Evolutionary conservation across 2,888 invertebrate genomes (phyloP).

Genomic region (Micoletzkya japonica): DNA sequence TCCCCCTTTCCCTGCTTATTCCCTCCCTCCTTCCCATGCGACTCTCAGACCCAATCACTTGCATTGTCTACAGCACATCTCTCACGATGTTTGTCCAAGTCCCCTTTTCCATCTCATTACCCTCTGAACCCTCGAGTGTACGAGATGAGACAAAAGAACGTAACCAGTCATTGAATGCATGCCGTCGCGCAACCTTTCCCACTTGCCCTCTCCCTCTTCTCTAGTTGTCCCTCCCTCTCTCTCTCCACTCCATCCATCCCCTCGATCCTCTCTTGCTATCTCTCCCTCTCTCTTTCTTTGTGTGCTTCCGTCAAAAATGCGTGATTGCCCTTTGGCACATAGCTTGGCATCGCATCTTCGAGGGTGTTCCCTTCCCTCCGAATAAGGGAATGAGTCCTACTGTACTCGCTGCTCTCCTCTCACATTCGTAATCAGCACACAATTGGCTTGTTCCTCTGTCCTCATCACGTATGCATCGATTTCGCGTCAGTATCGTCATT

Average conservation of each 20-base stretch:
- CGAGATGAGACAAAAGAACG: neutral
- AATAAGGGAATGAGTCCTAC: too few species aligned
- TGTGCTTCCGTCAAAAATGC: too few species aligned
- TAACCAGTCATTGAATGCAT: neutral
- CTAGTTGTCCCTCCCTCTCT: neutral
- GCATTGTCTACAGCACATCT: neutral
- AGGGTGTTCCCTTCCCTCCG: too few species aligned
- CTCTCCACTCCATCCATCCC: neutral
- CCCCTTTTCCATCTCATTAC: too few species aligned
- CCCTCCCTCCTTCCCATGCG: neutral
- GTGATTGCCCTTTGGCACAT: neutral
- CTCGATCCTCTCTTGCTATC: neutral
- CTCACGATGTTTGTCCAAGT: too few species aligned
- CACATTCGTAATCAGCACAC: too few species aligned
- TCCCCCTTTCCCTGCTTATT: slow-evolving; percentile 1
- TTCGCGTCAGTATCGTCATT: too few species aligned
- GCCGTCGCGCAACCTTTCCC: neutral
- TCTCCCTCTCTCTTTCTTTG: neutral
- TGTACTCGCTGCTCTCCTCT: too few species aligned
- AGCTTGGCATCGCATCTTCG: too few species aligned
- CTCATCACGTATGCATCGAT: too few species aligned
- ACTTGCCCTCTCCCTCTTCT: neutral
- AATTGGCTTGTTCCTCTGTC: too few species aligned
- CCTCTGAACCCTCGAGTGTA: neutral
- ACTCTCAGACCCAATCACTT: neutral